Base-by-base conservation (phyloP, 1,140 invertebrate genomes). In the Drosophila erecta region DNA sequence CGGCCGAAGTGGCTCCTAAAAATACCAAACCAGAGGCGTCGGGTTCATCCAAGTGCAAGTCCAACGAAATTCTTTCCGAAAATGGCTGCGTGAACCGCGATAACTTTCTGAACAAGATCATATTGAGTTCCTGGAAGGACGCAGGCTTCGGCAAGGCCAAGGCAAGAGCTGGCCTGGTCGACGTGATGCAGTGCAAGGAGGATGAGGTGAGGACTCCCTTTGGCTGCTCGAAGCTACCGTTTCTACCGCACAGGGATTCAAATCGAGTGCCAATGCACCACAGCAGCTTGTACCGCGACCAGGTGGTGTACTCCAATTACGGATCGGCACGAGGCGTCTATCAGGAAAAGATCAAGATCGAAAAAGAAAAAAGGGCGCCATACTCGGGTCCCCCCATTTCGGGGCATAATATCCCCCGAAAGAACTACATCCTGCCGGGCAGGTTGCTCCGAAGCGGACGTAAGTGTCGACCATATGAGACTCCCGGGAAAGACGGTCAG, bases 391-490 rank as follows among this genome's bases (percentile, higher is more conserved):
- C 47, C 1, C 55, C 7, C 0, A 10, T 46, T 41, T 10, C 50
- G 0, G 78, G 40, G 1, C 65, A 79, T 14, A 76, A 79, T 66
- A 43, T 64, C 3, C 56, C 30, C 0, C 55, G 71, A 1, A 17
- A 41, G 0, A 51, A 58, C 38, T 54, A 59, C 0, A 56, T 62
- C 12, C 1, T 77, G 40, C 79, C 79, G 0, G 83, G 83, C 4
- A 53, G 79, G 15, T 33, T 4, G 17, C 61, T 79, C 0, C 4
- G 4, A 0, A 44, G 22, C 10, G 2, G 2, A 0, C 67, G 77
- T 0, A 22, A 7, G 10, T 87, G 83, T 38, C 71, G 79, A 14
- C 71, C 76, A 10, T 64, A 87, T 27, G 83, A 87, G 30, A 55
- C 64, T 0, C 5, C 60, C 0, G 64, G n/a, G 0, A 22, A 20